phyloP scores from a whole-genome alignment of 2,888 invertebrate genomes.

The Drosophila nr. perissopoda region DNA sequence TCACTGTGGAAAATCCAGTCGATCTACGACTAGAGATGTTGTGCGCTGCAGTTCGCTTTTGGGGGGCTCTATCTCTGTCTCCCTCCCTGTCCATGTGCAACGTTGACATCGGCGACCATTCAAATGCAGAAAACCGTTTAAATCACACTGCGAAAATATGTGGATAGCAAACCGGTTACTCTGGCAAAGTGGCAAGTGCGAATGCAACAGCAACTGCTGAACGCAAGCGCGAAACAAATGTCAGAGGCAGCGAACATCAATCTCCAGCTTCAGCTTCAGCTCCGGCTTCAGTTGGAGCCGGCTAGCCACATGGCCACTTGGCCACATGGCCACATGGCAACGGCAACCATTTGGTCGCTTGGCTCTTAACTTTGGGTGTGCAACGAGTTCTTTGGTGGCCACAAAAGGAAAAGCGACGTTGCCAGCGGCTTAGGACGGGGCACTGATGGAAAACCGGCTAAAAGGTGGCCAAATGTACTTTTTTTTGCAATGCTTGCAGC shows the following conservation, averaged over 20 bases:
- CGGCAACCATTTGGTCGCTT: conserved; percentile 58
- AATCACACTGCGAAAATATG: conserved; percentile 70
- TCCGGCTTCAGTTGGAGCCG: conserved; percentile 4
- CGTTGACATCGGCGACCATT: conserved; percentile 49
- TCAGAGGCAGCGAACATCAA: conserved; percentile 79
- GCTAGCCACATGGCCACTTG: conserved; percentile 18
- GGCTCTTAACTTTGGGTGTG: conserved; percentile 47
- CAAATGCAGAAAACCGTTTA: conserved; percentile 69
- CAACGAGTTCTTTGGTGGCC: conserved; percentile 80
- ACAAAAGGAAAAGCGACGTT: conserved; percentile 73
- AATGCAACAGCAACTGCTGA: conserved; percentile 46
- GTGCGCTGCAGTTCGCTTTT: conserved; percentile 4
- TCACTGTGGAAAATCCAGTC: conserved; percentile 67
- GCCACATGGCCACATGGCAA: conserved; percentile 42
- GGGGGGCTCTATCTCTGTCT: not conserved
- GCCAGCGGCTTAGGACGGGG: conserved; percentile 43
- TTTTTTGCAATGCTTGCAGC: not conserved
- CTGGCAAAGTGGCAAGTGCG: conserved; percentile 44
- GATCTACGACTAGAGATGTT: conserved; percentile 33
- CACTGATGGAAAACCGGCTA: conserved; percentile 72
- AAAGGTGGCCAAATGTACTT: conserved; percentile 76
- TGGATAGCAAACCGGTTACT: conserved; percentile 64
- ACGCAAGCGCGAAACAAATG: conserved; percentile 78
- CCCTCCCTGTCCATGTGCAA: not conserved
- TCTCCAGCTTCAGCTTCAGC: conserved; percentile 56